Evolutionary conservation across 2,888 invertebrate genomes (phyloP).

Genomic region (Lottia gigantea): DNA sequence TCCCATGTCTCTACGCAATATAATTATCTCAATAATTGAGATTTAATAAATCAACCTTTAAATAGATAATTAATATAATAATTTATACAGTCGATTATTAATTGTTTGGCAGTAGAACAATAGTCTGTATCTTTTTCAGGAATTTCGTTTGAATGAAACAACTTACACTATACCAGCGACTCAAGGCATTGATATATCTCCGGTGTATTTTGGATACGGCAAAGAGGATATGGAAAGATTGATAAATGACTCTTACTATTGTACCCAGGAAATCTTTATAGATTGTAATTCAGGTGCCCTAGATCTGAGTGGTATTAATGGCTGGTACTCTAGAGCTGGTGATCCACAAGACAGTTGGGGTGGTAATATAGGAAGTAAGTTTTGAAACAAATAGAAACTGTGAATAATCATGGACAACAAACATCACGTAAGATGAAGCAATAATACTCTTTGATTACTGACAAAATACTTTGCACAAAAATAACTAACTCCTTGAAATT

Average conservation of each 20-base stretch:
- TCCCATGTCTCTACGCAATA: too few species aligned
- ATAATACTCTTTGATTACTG: too few species aligned
- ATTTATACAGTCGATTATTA: too few species aligned
- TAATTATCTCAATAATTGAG: too few species aligned
- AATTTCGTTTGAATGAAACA: constrained; percentile 2
- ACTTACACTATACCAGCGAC: constrained; percentile 10
- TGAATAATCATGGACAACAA: too few species aligned
- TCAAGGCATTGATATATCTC: not conserved
- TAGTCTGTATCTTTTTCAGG: not conserved
- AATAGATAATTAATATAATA: too few species aligned
- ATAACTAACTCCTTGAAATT: too few species aligned
- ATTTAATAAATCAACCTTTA: too few species aligned
- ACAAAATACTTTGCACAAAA: too few species aligned
- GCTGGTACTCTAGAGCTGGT: constrained; percentile 30
- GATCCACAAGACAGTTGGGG: constrained; percentile 27
- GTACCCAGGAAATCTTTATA: constrained; percentile 43
- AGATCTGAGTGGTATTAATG: constrained; percentile 15
- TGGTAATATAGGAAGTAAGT: constrained; percentile 1
- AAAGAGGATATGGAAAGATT: constrained; percentile 25
- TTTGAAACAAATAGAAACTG: too few species aligned
- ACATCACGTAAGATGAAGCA: too few species aligned
- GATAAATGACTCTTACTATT: constrained; percentile 40
- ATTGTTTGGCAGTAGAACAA: too few species aligned
- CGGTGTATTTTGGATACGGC: constrained; percentile 32
- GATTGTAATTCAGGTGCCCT: constrained; percentile 35